phyloP scores from a whole-genome alignment of 1,140 invertebrate genomes.

The Neodiprion lecontei region DNA sequence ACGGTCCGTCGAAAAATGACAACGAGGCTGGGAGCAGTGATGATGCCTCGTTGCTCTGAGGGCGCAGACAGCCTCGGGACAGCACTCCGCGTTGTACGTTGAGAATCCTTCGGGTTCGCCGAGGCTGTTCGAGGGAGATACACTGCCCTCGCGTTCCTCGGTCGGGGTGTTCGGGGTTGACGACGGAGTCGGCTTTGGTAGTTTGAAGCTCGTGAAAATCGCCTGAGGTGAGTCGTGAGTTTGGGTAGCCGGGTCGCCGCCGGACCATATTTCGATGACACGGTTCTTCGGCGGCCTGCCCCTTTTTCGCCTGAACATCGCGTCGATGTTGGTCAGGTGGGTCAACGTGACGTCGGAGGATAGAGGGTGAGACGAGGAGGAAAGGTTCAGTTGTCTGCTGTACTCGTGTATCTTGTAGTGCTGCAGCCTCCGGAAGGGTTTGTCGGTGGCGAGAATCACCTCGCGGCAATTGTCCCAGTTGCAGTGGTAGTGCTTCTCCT shows the following conservation, averaged over 20 bases:
- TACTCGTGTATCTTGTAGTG: conserved; percentile 90
- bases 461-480: conserved; percentile 87
- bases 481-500: conserved; percentile 89
- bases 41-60: conserved; percentile 67
- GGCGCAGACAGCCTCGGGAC: conserved; percentile 71
- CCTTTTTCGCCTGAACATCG: conserved; percentile 88
- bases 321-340: conserved; percentile 79
- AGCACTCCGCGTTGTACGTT: conserved; percentile 66
- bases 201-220: conserved; percentile 91
- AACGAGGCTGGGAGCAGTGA: conserved; percentile 80
- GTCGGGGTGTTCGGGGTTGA: conserved; percentile 52
- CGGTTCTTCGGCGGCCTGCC: conserved; percentile 92
- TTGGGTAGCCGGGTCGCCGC: conserved; percentile 64
- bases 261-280: conserved; percentile 88
- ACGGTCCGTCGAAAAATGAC: conserved; percentile 70
- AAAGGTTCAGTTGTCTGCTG: conserved; percentile 55
- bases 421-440: conserved; percentile 84
- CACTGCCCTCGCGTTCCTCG: conserved; percentile 60
- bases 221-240: conserved; percentile 81
- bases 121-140: conserved; percentile 52
- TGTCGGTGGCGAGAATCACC: conserved; percentile 82
- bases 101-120: conserved; percentile 64
- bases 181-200: conserved; percentile 74
- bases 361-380: conserved; percentile 58
- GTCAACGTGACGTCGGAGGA: conserved; percentile 69